phyloP scores from a whole-genome alignment of 2,888 invertebrate genomes.

The Hyles lineata region DNA sequence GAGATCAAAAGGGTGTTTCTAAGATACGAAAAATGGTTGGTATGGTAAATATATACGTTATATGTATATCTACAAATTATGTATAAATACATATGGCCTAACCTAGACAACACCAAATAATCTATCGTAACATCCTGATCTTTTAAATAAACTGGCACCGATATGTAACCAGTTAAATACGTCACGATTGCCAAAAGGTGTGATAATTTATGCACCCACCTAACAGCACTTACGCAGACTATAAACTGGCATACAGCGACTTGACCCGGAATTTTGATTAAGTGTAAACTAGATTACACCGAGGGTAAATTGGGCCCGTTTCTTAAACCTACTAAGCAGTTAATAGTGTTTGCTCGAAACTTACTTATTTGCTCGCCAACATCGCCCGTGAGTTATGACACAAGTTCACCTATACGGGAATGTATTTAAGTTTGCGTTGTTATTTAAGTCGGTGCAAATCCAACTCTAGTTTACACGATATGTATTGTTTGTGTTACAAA shows the following conservation, averaged over 20 bases:
- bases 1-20: too few species aligned
- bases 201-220: slow-evolving; percentile 60
- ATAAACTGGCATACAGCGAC: slow-evolving; percentile 37
- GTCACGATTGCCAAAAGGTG: slow-evolving; percentile 3
- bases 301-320: slow-evolving; percentile 73
- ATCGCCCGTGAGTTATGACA: slow-evolving; percentile 69
- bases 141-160: too few species aligned
- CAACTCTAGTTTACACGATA: too few species aligned
- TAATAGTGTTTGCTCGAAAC: slow-evolving; percentile 76
- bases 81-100: too few species aligned
- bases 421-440: slow-evolving; percentile 28
- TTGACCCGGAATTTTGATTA: slow-evolving; percentile 80
- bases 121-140: too few species aligned
- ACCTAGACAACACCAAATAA: too few species aligned
- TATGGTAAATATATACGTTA: too few species aligned
- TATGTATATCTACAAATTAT: too few species aligned
- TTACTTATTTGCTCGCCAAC: slow-evolving; percentile 74
- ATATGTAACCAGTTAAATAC: not conserved
- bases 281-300: slow-evolving; percentile 76
- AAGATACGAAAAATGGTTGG: too few species aligned
- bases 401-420: slow-evolving; percentile 53
- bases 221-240: slow-evolving; percentile 43
- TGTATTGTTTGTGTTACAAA: too few species aligned
- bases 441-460: not conserved
- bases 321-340: slow-evolving; percentile 78